Evolutionary conservation across 2,888 invertebrate genomes (phyloP).

Genomic region (Pseudeuparius sepicola): DNA sequence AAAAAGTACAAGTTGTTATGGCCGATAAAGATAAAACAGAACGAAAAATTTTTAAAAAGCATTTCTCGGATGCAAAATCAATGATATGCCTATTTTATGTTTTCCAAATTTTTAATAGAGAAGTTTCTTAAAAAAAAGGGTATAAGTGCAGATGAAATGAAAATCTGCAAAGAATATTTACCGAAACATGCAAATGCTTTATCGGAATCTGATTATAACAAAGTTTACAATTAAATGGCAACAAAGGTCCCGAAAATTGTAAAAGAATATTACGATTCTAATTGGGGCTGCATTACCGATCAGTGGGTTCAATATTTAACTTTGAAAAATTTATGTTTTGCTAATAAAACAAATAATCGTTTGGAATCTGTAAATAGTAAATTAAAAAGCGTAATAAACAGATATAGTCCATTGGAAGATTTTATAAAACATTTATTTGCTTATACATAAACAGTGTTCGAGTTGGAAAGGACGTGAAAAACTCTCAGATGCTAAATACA

Average conservation of each 20-base stretch:
- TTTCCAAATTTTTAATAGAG: slow-evolving; percentile 9
- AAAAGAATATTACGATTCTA: no score
- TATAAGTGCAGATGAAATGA: slow-evolving; percentile 9
- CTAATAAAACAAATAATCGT: slow-evolving; percentile 12
- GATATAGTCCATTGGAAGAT: slow-evolving; percentile 9
- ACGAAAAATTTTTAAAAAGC: no score
- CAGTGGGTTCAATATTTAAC: slow-evolving; percentile 11
- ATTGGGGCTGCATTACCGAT: slow-evolving; percentile 10
- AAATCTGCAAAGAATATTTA: slow-evolving; percentile 11
- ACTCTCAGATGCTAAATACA: no score
- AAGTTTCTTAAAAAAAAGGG: slow-evolving; percentile 7
- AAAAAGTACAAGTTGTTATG: no score
- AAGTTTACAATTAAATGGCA: slow-evolving; percentile 5
- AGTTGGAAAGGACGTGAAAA: slow-evolving; percentile 8
- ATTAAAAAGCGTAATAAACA: slow-evolving; percentile 10
- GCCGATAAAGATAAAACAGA: no score
- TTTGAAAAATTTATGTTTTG: slow-evolving; percentile 8
- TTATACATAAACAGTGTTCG: slow-evolving; percentile 6
- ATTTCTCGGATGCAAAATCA: no score
- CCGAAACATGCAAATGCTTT: slow-evolving; percentile 10
- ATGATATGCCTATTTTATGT: slow-evolving; percentile 8
- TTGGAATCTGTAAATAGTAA: slow-evolving; percentile 12
- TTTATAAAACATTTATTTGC: slow-evolving; percentile 12
- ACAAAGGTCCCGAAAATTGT: slow-evolving; percentile 9
- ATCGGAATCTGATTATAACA: slow-evolving; percentile 7